Percentiles rank a stretch among this genome's conserved stretches.
Evolutionary conservation across 2,888 invertebrate genomes (phyloP).

Genomic region (Tetragnatha montana): DNA sequence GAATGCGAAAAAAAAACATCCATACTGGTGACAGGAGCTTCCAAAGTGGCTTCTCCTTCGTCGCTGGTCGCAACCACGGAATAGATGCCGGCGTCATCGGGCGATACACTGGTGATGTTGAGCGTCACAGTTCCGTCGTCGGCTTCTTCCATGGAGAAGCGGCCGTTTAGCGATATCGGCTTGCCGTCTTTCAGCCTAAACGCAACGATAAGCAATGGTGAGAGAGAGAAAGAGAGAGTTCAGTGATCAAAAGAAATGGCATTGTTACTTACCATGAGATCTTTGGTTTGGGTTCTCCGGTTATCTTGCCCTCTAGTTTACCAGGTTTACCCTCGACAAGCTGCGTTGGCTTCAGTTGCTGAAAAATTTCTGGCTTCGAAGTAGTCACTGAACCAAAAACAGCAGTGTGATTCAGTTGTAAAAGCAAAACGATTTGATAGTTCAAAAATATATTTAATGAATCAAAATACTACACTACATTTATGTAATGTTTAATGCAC

Average conservation of each 20-base stretch:
- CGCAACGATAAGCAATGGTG: not conserved
- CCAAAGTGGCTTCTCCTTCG: slow-evolving; percentile 70
- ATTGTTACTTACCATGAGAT: slow-evolving; percentile 80
- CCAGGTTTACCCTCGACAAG: slow-evolving; percentile 82
- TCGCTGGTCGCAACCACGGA: slow-evolving; percentile 69
- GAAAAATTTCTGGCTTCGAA: slow-evolving; percentile 74
- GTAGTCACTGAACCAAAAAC: slow-evolving; percentile 30
- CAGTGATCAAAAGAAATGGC: not conserved
- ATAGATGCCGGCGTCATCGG: slow-evolving; percentile 70
- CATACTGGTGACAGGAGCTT: slow-evolving; percentile 66
- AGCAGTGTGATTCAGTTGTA: not conserved
- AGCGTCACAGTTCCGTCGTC: slow-evolving; percentile 86
- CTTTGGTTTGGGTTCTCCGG: slow-evolving; percentile 89
- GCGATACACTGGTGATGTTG: slow-evolving; percentile 75
- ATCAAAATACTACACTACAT: too few species aligned
- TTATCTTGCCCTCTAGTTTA: slow-evolving; percentile 85
- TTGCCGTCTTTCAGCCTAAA: slow-evolving; percentile 71
- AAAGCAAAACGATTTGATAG: too few species aligned
- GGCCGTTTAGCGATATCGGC: slow-evolving; percentile 74
- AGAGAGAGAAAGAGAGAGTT: not conserved
- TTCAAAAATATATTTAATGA: too few species aligned
- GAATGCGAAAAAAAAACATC: not conserved
- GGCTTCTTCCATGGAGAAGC: slow-evolving; percentile 80
- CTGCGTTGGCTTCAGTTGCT: slow-evolving; percentile 73
- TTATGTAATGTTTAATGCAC: too few species aligned